phyloP scores from a whole-genome alignment of 2,888 invertebrate genomes.

The Dasysyrphus albostriatus region DNA sequence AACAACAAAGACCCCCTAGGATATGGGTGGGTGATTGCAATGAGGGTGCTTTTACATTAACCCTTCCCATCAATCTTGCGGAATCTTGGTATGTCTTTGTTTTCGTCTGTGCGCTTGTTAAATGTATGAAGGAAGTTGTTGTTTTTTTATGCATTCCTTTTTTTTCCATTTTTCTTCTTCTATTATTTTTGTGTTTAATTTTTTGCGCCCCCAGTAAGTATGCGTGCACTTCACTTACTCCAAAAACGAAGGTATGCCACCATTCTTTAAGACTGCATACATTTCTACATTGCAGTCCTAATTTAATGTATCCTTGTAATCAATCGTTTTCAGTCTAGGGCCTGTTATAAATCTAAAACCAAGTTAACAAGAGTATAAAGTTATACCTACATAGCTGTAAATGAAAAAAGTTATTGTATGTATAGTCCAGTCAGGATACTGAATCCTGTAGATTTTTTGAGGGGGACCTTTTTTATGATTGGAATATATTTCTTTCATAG shows the following conservation, averaged over 20 bases:
- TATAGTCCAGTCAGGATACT: too few species aligned
- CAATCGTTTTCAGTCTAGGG: too few species aligned
- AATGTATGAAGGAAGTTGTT: constrained; percentile 3
- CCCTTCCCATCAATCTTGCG: constrained; percentile 1
- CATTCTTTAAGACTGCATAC: too few species aligned
- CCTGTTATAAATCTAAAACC: too few species aligned
- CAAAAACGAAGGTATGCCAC: neutral
- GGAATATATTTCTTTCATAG: too few species aligned
- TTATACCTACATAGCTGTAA: too few species aligned
- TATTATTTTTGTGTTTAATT: neutral
- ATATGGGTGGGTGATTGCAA: constrained; percentile 51
- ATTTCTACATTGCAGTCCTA: too few species aligned
- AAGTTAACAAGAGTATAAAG: too few species aligned
- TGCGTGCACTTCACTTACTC: constrained; percentile 22
- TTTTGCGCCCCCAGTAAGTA: neutral
- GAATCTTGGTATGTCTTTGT: constrained; percentile 15
- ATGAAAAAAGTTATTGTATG: too few species aligned
- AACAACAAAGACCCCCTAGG: constrained; percentile 42
- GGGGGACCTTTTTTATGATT: too few species aligned
- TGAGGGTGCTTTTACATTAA: constrained; percentile 48
- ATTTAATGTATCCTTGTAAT: too few species aligned
- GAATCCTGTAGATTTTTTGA: too few species aligned
- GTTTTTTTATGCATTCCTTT: constrained; percentile 10
- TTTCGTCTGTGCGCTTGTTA: constrained; percentile 2
- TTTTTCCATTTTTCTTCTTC: neutral